Conservation (phyloP, 2,113 vertebrate species). For the Melanocharis versteri region DNA sequence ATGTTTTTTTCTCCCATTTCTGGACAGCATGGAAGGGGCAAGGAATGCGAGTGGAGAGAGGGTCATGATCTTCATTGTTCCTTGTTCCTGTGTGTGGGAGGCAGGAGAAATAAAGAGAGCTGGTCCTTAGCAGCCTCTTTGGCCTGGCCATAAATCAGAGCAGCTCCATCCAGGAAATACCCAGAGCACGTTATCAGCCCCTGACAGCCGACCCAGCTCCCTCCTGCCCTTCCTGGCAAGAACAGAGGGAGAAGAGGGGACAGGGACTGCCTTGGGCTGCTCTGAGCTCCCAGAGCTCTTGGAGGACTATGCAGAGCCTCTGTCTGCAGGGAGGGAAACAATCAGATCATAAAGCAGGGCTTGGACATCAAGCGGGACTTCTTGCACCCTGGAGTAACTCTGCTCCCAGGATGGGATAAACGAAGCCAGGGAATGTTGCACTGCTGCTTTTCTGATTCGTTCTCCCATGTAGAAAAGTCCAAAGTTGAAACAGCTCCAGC, state of each 20-base stretch:
- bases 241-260: neutral
- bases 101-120: neutral
- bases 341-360: accelerated
- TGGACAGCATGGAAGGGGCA: neutral
- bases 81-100: neutral
- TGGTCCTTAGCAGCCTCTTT: neutral
- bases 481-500: neutral
- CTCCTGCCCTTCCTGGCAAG: neutral
- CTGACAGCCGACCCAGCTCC: neutral
- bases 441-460: neutral
- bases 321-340: neutral
- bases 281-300: neutral
- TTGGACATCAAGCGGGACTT: neutral
- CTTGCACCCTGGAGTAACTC: neutral
- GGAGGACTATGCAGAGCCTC: neutral
- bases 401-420: neutral
- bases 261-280: neutral
- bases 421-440: neutral
- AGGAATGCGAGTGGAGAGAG: neutral
- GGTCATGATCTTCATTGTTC: constrained; percentile 6
- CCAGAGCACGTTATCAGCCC: neutral
- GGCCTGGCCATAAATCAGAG: neutral
- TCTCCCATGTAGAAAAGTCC: neutral
- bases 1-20: neutral
- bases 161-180: neutral